Conservation (phyloP, 2,888 invertebrate genomes). For the Sicus ferrugineus region DNA sequence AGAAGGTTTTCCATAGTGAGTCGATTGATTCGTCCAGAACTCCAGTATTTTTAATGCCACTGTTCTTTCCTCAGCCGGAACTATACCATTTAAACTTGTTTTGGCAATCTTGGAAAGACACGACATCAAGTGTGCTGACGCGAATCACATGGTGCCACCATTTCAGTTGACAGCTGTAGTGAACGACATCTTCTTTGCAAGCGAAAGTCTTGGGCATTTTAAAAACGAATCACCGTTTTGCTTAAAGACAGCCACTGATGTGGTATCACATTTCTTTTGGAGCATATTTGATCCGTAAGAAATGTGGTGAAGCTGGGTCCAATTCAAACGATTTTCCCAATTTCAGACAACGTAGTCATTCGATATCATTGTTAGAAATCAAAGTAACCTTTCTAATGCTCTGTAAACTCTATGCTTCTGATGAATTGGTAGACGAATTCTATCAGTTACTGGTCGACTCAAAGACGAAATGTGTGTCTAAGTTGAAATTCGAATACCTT, state of each 20-base stretch:
- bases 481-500: constrained; percentile 58
- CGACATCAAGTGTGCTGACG: constrained; percentile 50
- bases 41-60: not conserved
- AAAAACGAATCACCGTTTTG: constrained; percentile 49
- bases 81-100: constrained; percentile 61
- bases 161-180: constrained; percentile 60
- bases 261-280: constrained; percentile 62
- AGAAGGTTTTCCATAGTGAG: constrained; percentile 60
- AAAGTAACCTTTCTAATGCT: constrained; percentile 60
- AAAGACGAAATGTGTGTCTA: constrained; percentile 55
- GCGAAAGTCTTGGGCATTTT: constrained; percentile 60
- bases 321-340: not conserved
- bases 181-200: constrained; percentile 61
- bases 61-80: constrained; percentile 49
- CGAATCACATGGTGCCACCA: constrained; percentile 58
- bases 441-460: constrained; percentile 53
- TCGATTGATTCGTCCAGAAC: constrained; percentile 6
- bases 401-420: constrained; percentile 56
- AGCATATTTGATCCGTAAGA: constrained; percentile 62
- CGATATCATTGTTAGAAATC: constrained; percentile 60
- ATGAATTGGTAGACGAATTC: constrained; percentile 56
- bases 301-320: not conserved
- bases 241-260: constrained; percentile 53
- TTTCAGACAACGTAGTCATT: constrained; percentile 56
- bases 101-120: constrained; percentile 59